Conservation (phyloP, 2,797 vertebrate genomes). For the Sternotherus odoratus region DNA sequence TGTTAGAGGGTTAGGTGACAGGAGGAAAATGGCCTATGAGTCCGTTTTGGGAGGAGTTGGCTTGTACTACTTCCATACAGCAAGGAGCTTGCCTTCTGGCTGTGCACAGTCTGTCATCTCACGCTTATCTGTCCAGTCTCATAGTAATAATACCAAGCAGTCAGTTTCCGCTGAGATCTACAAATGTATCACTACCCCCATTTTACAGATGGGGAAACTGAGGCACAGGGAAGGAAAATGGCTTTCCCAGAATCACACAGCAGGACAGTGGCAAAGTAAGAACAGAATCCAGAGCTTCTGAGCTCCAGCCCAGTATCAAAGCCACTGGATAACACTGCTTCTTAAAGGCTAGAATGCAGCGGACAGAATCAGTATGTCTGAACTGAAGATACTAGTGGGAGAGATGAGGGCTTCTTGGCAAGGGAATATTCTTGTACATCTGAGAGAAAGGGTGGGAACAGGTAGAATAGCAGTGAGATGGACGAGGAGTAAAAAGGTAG, state of each 20-base stretch:
- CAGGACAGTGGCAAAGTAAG: not conserved
- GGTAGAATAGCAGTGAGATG: not conserved
- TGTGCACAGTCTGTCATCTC: not conserved
- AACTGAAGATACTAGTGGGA: accelerated
- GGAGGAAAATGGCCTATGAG: not conserved
- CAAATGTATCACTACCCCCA: not conserved
- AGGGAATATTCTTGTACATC: not conserved
- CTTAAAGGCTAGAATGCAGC: not conserved
- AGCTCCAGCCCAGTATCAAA: not conserved
- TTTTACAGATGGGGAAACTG: not conserved
- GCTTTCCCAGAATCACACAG: not conserved
- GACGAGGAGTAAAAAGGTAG: not conserved
- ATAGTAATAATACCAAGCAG: not conserved
- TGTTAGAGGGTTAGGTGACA: not conserved
- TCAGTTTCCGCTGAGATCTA: not conserved
- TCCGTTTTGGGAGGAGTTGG: not conserved
- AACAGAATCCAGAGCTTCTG: not conserved
- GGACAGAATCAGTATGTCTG: not conserved
- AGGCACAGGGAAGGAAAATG: not conserved
- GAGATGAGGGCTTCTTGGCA: not conserved
- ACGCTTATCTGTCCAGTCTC: not conserved
- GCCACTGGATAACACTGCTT: not conserved
- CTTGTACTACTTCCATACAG: not conserved
- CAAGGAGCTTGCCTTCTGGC: not conserved
- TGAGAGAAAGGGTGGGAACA: not conserved